phyloP scores from a whole-genome alignment of 2,113 vertebrate genomes.

The Colossoma macropomum region DNA sequence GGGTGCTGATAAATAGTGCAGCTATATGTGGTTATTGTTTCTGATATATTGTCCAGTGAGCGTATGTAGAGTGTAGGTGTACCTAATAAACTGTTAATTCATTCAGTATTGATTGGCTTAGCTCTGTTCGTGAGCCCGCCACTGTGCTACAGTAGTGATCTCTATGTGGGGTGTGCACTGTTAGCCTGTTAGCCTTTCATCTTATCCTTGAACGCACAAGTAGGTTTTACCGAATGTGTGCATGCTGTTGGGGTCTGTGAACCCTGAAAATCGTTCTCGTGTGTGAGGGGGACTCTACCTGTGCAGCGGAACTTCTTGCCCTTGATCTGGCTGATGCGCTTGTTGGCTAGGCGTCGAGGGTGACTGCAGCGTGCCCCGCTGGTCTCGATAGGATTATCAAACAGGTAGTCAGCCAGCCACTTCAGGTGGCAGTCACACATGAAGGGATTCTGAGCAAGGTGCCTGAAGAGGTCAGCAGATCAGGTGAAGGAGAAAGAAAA shows the following conservation, averaged over 20 bases:
- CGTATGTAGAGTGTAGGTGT: too few relatives aligned
- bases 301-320: slow-evolving; percentile 99
- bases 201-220: slow-evolving; percentile 9
- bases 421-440: slow-evolving; percentile 99
- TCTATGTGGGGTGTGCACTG: not conserved
- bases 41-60: not conserved
- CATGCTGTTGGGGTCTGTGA: not conserved
- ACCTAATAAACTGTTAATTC: too few relatives aligned
- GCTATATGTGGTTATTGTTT: too few relatives aligned
- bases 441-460: slow-evolving; percentile 98
- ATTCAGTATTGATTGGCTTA: too few relatives aligned
- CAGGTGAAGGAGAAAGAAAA: not conserved
- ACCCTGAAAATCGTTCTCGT: not conserved
- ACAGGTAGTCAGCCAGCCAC: slow-evolving; percentile 98
- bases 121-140: not conserved
- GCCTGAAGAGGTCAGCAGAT: slow-evolving; percentile 73
- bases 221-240: not conserved
- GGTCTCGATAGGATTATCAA: slow-evolving; percentile 98
- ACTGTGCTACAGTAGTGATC: not conserved
- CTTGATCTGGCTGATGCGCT: slow-evolving; percentile 98
- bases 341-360: slow-evolving; percentile 96
- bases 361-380: slow-evolving; percentile 97
- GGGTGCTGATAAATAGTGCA: not conserved
- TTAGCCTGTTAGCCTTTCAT: not conserved
- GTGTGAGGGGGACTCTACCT: slow-evolving; percentile 78